phyloP scores from a whole-genome alignment of 2,797 vertebrate genomes.

The Denticeps clupeoides region DNA sequence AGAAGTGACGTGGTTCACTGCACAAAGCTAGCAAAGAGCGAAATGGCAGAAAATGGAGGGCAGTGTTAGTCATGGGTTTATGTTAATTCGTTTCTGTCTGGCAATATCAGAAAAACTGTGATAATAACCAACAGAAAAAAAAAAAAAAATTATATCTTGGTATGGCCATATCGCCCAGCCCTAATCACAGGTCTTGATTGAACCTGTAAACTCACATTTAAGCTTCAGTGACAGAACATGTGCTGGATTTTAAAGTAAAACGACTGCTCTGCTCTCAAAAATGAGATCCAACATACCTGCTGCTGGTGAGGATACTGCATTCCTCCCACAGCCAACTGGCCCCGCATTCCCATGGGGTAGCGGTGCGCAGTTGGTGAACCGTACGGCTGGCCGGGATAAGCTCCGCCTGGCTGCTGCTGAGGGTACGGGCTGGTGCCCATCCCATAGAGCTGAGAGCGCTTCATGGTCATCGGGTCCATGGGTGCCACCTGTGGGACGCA shows the following conservation, averaged over 20 bases:
- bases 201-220: too few relatives aligned
- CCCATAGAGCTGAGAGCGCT: slow-evolving; percentile 79
- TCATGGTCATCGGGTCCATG: slow-evolving; percentile 85
- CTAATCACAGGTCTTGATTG: too few relatives aligned
- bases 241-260: not conserved
- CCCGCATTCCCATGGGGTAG: slow-evolving; percentile 77
- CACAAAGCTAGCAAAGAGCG: too few relatives aligned
- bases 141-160: too few relatives aligned
- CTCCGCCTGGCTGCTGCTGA: slow-evolving; percentile 72
- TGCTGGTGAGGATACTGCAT: slow-evolving; percentile 87
- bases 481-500: slow-evolving; percentile 59
- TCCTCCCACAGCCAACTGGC: slow-evolving; percentile 70
- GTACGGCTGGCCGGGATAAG: slow-evolving; percentile 73
- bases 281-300: slow-evolving; percentile 60
- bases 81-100: too few relatives aligned
- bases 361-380: slow-evolving; percentile 70
- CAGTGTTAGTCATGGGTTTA: too few relatives aligned
- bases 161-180: too few relatives aligned
- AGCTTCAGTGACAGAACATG: too few relatives aligned
- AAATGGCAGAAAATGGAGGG: too few relatives aligned
- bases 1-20: too few relatives aligned
- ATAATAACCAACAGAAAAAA: too few relatives aligned
- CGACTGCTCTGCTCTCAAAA: not conserved
- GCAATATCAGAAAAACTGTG: too few relatives aligned
- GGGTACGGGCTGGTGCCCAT: slow-evolving; percentile 74